Evolutionary conservation across 2,888 invertebrate species (phyloP).

Genomic region (Noctua pronuba): DNA sequence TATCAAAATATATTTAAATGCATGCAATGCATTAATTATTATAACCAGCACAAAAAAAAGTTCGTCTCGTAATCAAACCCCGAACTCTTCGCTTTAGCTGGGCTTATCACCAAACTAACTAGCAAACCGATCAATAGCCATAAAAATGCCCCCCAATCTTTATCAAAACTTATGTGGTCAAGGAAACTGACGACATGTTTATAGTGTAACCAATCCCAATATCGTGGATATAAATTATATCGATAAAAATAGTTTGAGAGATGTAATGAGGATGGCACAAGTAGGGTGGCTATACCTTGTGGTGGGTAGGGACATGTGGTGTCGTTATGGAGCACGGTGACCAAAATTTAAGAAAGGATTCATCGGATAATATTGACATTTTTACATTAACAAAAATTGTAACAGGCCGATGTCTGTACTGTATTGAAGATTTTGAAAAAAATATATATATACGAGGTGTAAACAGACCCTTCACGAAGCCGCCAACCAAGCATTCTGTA

Average conservation of each 20-base stretch:
- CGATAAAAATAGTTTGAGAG: constrained; percentile 82
- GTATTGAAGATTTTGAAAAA: too few relatives aligned
- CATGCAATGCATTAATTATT: too few relatives aligned
- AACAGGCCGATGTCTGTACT: too few relatives aligned
- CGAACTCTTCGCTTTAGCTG: not conserved
- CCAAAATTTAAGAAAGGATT: not conserved
- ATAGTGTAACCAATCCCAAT: constrained; percentile 75
- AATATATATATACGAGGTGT: too few relatives aligned
- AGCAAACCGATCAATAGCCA: constrained; percentile 8
- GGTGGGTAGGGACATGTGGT: constrained; percentile 19
- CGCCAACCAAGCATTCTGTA: too few relatives aligned
- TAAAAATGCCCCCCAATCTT: constrained; percentile 19
- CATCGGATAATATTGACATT: not conserved
- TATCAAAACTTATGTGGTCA: constrained; percentile 44
- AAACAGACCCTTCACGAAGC: too few relatives aligned
- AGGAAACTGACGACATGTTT: constrained; percentile 65
- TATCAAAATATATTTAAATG: too few relatives aligned
- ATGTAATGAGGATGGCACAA: constrained; percentile 73
- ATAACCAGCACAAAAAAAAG: too few relatives aligned
- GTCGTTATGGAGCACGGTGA: not conserved
- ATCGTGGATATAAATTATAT: constrained; percentile 76
- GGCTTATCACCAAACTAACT: not conserved
- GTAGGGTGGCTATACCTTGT: constrained; percentile 40
- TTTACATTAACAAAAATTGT: too few relatives aligned
- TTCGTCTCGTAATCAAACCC: not conserved